Percentiles rank a stretch among this genome's conserved stretches.
Conservation (phyloP, 30 jellyfish, hydroid and myxozoan genomes). For the Cassiopea andromeda region DNA sequence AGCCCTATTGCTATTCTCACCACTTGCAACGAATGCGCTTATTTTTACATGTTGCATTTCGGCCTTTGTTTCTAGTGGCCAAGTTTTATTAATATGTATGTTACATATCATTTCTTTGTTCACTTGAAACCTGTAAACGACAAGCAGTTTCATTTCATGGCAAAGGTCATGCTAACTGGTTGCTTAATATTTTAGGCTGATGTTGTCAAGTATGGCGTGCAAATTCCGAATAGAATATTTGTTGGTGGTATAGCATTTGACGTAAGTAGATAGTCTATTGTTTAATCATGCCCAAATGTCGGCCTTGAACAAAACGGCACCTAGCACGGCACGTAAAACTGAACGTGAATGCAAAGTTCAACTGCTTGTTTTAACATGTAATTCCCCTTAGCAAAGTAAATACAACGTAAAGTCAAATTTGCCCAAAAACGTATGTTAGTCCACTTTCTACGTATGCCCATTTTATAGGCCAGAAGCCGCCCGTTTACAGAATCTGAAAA, state of each 20-base stretch:
- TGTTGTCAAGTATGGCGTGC: conserved; percentile 98
- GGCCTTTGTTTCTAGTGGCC: neutral
- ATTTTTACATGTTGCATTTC: neutral
- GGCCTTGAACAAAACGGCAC: conserved; percentile 4
- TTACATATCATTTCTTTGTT: conserved; percentile 3
- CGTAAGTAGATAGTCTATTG: conserved; percentile 71
- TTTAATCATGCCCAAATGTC: conserved; percentile 46
- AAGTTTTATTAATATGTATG: neutral
- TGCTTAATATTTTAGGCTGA: conserved; percentile 85
- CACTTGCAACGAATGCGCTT: neutral
- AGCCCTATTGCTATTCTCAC: neutral
- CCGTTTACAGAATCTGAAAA: neutral
- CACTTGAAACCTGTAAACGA: neutral
- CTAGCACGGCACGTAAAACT: neutral
- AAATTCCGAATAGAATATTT: conserved; percentile 96
- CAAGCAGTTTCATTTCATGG: conserved; percentile 33
- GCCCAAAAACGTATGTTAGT: neutral
- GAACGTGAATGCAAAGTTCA: neutral
- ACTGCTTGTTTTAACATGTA: neutral
- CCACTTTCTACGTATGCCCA: neutral
- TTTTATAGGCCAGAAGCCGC: conserved; percentile 19
- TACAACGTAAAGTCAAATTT: neutral
- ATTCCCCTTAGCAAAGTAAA: neutral
- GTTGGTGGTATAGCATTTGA: conserved; percentile 99
- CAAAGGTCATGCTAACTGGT: conserved; percentile 20